Conservation (phyloP, 2,113 vertebrate genomes). For the Nymphicus hollandicus region DNA sequence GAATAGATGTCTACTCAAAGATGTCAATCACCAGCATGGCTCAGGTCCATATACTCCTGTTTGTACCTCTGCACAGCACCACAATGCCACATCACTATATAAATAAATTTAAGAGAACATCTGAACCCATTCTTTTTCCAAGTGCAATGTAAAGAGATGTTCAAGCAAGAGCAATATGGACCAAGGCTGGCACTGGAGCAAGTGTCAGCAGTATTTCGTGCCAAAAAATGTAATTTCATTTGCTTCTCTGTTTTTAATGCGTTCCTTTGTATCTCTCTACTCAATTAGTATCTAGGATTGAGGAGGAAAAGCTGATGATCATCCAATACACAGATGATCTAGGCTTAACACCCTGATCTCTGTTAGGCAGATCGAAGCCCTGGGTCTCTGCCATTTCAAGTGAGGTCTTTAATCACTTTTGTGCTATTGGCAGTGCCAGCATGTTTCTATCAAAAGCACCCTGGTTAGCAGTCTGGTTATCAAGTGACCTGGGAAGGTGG, state of each 20-base stretch:
- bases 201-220: background rate
- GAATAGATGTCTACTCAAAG: background rate
- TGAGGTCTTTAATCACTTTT: background rate
- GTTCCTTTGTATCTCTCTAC: background rate
- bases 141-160: background rate
- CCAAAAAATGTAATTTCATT: background rate
- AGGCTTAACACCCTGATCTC: background rate
- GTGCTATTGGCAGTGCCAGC: background rate
- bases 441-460: background rate
- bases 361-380: background rate
- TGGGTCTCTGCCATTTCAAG: background rate
- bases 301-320: background rate
- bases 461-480: background rate
- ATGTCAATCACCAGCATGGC: background rate
- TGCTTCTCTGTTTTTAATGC: background rate
- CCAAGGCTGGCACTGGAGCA: background rate
- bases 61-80: background rate
- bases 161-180: background rate
- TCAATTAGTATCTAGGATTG: background rate
- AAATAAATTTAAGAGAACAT: background rate
- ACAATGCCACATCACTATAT: background rate
- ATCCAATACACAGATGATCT: background rate
- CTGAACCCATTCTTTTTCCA: background rate
- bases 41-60: background rate
- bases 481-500: background rate